Conservation (phyloP, 2,113 vertebrate genomes). For the Grallaria varia region DNA sequence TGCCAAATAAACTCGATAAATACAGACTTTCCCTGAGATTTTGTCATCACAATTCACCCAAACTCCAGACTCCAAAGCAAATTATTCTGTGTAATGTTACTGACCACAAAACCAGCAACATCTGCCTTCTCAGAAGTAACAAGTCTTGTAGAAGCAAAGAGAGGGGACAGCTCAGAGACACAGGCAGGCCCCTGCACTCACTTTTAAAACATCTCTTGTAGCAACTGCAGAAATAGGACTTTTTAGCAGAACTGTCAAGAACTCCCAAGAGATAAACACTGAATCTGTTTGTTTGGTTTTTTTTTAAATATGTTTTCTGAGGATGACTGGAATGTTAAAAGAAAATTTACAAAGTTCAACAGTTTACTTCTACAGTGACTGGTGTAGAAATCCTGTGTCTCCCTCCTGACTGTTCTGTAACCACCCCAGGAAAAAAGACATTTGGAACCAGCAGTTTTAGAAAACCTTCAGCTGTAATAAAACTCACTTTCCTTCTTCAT, state of each 20-base stretch:
- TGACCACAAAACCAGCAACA: neutral
- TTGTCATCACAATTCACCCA: neutral
- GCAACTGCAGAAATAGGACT: fast-evolving
- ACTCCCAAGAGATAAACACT: neutral
- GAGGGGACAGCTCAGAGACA: fast-evolving
- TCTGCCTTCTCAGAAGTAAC: neutral
- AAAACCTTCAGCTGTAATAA: neutral
- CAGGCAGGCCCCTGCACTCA: fast-evolving
- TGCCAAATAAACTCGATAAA: neutral
- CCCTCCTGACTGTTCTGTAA: neutral
- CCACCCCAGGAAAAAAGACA: neutral
- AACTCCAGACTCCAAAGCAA: neutral
- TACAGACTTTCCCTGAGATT: neutral
- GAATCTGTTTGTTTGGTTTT: fast-evolving
- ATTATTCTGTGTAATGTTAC: neutral
- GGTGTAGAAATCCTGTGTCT: fast-evolving
- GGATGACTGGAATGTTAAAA: neutral
- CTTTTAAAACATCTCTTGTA: neutral
- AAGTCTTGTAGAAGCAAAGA: neutral
- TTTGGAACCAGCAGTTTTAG: neutral
- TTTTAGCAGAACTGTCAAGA: neutral
- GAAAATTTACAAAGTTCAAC: neutral
- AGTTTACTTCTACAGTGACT: neutral
- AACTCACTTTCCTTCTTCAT: slow-evolving; percentile 97
- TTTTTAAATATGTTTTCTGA: neutral